phyloP scores from a whole-genome alignment of 2,888 invertebrate species.

The Euspilapteryx auroguttella region DNA sequence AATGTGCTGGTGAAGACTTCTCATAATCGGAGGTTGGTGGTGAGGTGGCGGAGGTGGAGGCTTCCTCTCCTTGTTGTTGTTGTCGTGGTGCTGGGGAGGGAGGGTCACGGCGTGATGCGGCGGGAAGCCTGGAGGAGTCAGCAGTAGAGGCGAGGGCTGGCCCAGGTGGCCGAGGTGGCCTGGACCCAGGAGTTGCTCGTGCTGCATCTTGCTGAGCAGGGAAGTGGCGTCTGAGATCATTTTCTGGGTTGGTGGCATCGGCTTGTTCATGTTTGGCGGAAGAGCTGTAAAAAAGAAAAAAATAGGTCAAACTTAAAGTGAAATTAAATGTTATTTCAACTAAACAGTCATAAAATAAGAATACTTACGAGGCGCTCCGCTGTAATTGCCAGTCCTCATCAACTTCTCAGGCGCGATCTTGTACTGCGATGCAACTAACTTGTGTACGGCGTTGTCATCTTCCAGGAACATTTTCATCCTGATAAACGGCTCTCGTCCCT shows the following conservation, averaged over 20 bases:
- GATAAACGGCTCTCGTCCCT: conserved; percentile 95
- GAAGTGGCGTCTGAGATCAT: conserved; percentile 74
- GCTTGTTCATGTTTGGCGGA: conserved; percentile 68
- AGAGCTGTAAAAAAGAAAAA: conserved; percentile 54
- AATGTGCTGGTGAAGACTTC: conserved; percentile 79
- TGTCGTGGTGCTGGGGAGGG: conserved; percentile 65
- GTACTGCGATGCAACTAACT: conserved; percentile 94
- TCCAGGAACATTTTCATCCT: conserved; percentile 98
- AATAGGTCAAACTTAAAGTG: background rate
- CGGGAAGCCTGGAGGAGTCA: conserved; percentile 77
- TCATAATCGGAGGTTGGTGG: conserved; percentile 67
- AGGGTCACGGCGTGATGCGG: conserved; percentile 73
- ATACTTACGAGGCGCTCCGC: conserved; percentile 77
- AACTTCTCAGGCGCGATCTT: conserved; percentile 97
- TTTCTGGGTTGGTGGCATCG: conserved; percentile 78
- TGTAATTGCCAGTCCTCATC: conserved; percentile 94
- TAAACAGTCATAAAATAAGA: no score
- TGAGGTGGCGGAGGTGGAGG: conserved; percentile 63
- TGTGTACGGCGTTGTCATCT: conserved; percentile 94
- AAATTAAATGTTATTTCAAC: conserved; percentile 1
- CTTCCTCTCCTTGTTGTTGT: conserved; percentile 60
- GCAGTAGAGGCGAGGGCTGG: conserved; percentile 64
- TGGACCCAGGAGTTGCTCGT: conserved; percentile 64
- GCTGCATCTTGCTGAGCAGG: conserved; percentile 70
- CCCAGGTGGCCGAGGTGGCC: conserved; percentile 56